These are phyloP conservation scores for Xiphophorus hellerii DNA, from an alignment of 2,113 vertebrate species.

Conservation along the genomic window DNA sequence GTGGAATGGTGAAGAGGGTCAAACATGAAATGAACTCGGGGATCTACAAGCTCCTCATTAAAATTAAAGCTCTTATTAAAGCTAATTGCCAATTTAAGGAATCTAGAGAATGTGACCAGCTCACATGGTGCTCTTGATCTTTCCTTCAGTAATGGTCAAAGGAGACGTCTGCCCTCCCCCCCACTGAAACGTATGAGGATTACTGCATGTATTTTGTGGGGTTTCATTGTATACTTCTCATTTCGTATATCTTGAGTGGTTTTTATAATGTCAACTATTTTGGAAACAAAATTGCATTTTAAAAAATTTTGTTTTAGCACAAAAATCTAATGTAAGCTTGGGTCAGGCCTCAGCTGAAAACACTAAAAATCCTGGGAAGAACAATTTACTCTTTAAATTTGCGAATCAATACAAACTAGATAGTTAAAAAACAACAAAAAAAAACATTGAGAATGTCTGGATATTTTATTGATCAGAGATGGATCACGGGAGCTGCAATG, in stretches of 20 bases:
- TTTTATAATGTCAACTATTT: background rate
- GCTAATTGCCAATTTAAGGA: slow-evolving; percentile 80
- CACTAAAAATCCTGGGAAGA: background rate
- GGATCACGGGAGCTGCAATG: too few relatives aligned
- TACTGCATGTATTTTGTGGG: background rate
- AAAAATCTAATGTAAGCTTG: too few relatives aligned
- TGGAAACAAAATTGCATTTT: background rate
- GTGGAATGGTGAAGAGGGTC: background rate
- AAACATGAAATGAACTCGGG: slow-evolving; percentile 49
- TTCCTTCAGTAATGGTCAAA: slow-evolving; percentile 41
- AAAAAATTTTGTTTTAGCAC: too few relatives aligned
- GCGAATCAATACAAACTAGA: background rate
- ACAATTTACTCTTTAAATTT: background rate
- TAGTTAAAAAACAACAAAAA: background rate
- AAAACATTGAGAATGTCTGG: background rate
- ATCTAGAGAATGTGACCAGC: slow-evolving; percentile 59
- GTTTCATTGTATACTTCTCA: background rate
- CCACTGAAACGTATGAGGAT: background rate
- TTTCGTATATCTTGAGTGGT: background rate
- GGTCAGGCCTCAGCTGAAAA: background rate
- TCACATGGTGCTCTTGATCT: slow-evolving; percentile 12
- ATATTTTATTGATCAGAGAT: background rate
- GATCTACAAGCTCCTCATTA: slow-evolving; percentile 74
- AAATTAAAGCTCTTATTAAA: slow-evolving; percentile 84
- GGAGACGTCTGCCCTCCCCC: background rate